A percentile compares a stretch with the other conserved stretches of the same genome.
Evolutionary conservation across 2,888 invertebrate species (phyloP).

Genomic region (Proisotoma minuta): DNA sequence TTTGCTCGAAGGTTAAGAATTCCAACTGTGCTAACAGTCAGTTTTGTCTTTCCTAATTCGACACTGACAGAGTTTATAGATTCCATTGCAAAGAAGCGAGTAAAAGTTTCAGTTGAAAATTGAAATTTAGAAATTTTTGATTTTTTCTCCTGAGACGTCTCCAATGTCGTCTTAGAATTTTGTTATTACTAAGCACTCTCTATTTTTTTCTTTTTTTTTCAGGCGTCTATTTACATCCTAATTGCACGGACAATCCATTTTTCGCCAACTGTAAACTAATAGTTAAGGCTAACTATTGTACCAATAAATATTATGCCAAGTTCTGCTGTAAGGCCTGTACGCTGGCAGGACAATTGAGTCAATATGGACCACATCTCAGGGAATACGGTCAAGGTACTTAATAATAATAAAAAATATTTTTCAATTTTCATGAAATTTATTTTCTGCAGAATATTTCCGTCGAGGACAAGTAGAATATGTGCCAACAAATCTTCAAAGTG

Average conservation of each 20-base stretch:
- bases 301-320: slow-evolving; percentile 68
- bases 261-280: slow-evolving; percentile 87
- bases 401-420: not conserved
- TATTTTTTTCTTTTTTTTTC: slow-evolving; percentile 48
- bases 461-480: slow-evolving; percentile 16
- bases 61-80: too few species aligned
- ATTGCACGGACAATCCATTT: slow-evolving; percentile 79
- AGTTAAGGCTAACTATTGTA: slow-evolving; percentile 75
- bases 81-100: too few species aligned
- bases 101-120: too few species aligned
- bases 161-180: too few species aligned
- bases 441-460: slow-evolving; percentile 28
- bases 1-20: too few species aligned
- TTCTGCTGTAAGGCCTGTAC: slow-evolving; percentile 94
- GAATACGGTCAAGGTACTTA: slow-evolving; percentile 39
- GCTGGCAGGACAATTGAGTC: slow-evolving; percentile 69
- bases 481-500: not conserved
- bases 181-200: too few species aligned
- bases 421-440: slow-evolving; percentile 3
- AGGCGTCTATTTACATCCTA: slow-evolving; percentile 70
- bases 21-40: too few species aligned
- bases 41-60: too few species aligned
- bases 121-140: too few species aligned
- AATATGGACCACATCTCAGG: slow-evolving; percentile 54
- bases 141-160: too few species aligned